Percentiles rank a stretch among this genome's conserved stretches.
phyloP scores from a whole-genome alignment of 1,140 invertebrate genomes.

The Panagrolaimus sp. region DNA sequence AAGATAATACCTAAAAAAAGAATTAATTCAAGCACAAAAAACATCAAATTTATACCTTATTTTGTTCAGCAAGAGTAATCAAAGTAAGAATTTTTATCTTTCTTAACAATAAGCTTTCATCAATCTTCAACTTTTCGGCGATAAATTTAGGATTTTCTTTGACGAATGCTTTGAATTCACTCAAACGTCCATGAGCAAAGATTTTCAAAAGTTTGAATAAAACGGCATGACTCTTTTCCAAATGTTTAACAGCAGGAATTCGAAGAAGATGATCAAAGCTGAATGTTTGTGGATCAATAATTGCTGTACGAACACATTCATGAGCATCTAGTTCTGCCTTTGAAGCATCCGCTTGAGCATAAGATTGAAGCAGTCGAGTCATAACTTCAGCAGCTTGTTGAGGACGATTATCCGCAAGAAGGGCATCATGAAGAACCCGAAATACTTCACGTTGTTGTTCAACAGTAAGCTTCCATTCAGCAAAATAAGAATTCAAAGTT shows the following conservation, averaged over 20 bases:
- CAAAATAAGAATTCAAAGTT: constrained; percentile 30
- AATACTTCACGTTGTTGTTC: constrained; percentile 40
- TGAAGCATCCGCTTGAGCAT: constrained; percentile 44
- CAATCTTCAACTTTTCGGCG: constrained; percentile 43
- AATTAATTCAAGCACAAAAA: neutral
- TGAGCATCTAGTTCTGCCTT: constrained; percentile 46
- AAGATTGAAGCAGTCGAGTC: constrained; percentile 46
- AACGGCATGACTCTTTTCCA: constrained; percentile 47
- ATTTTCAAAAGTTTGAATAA: constrained; percentile 49
- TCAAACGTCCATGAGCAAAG: constrained; percentile 46
- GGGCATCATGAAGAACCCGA: constrained; percentile 34
- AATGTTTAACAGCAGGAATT: constrained; percentile 47
- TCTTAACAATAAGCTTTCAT: constrained; percentile 41
- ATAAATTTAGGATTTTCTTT: constrained; percentile 49
- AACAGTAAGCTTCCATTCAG: constrained; percentile 29
- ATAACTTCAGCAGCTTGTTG: constrained; percentile 51
- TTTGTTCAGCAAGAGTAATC: constrained; percentile 53
- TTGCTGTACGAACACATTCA: constrained; percentile 55
- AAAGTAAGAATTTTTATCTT: constrained; percentile 57
- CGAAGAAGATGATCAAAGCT: constrained; percentile 53
- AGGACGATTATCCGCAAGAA: constrained; percentile 33
- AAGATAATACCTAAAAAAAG: neutral
- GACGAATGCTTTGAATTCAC: constrained; percentile 50
- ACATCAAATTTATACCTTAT: constrained; percentile 33
- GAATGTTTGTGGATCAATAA: constrained; percentile 53